These are phyloP conservation scores for Tipula lateralis DNA, from an alignment of 2,888 invertebrate genomes.

Conservation along the genomic window DNA sequence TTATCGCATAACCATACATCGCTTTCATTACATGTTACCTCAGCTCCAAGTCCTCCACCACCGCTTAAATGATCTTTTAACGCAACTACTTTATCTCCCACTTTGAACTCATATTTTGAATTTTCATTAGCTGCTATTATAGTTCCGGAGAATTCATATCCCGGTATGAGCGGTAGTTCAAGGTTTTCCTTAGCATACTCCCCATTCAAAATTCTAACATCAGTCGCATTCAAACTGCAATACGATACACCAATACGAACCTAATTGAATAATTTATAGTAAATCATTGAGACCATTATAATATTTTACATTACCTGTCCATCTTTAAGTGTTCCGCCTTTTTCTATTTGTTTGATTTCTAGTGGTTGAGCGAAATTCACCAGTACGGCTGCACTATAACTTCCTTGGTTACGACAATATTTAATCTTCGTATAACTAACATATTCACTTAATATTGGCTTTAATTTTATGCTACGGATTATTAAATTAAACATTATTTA, in stretches of 20 bases:
- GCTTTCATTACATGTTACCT: constrained; percentile 53
- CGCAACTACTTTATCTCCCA: constrained; percentile 28
- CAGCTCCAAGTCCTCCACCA: constrained; percentile 57
- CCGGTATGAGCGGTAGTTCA: constrained; percentile 56
- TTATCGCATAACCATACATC: constrained; percentile 57
- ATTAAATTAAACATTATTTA: background rate
- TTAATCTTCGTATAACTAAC: background rate
- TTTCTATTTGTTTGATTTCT: constrained; percentile 49
- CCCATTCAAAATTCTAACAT: constrained; percentile 54
- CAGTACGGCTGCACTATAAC: constrained; percentile 52
- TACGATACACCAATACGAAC: constrained; percentile 59
- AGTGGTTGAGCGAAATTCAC: constrained; percentile 52
- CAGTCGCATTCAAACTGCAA: constrained; percentile 62
- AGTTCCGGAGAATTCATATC: constrained; percentile 61
- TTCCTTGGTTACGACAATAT: background rate
- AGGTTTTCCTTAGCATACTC: constrained; percentile 50
- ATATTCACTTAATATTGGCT: background rate
- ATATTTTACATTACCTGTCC: constrained; percentile 45
- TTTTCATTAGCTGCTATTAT: constrained; percentile 55
- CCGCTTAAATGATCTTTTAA: constrained; percentile 29
- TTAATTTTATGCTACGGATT: background rate
- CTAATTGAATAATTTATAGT: constrained; percentile 42
- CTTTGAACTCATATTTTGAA: constrained; percentile 40
- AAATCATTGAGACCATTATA: background rate
- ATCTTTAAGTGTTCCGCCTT: constrained; percentile 47